A percentile compares a stretch with the other conserved stretches of the same genome.
These are phyloP conservation scores for Leiothrix lutea DNA, from an alignment of 2,113 vertebrate species.

Conservation along the genomic window DNA sequence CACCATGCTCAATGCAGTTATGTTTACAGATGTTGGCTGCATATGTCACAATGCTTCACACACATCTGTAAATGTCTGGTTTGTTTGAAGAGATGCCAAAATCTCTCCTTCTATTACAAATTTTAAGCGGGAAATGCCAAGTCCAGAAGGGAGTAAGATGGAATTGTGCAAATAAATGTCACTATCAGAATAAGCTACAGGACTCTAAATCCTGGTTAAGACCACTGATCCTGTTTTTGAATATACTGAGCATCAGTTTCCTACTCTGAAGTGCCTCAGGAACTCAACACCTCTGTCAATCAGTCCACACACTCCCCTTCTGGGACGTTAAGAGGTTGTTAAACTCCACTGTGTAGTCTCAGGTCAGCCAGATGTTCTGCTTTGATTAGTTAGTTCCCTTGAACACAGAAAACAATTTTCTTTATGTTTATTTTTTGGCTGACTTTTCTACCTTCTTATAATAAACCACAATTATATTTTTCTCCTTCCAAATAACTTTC, in stretches of 20 bases:
- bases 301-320: rapidly evolving
- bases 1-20: neutral
- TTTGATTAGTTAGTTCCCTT: neutral
- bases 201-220: neutral
- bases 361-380: neutral
- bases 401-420: neutral
- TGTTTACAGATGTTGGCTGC: neutral
- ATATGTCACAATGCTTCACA: neutral
- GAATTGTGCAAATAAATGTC: neutral
- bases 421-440: neutral
- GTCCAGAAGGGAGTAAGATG: neutral
- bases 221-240: neutral
- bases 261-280: neutral
- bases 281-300: neutral
- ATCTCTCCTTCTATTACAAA: neutral
- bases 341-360: neutral
- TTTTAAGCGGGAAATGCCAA: neutral
- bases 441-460: neutral
- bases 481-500: neutral
- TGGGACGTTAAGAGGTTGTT: neutral
- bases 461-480: neutral
- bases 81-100: neutral
- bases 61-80: neutral
- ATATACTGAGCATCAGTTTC: neutral
- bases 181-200: neutral